Base-by-base conservation (phyloP, 2,113 vertebrate species). In the Dicerorhinus sumatrensis region DNA sequence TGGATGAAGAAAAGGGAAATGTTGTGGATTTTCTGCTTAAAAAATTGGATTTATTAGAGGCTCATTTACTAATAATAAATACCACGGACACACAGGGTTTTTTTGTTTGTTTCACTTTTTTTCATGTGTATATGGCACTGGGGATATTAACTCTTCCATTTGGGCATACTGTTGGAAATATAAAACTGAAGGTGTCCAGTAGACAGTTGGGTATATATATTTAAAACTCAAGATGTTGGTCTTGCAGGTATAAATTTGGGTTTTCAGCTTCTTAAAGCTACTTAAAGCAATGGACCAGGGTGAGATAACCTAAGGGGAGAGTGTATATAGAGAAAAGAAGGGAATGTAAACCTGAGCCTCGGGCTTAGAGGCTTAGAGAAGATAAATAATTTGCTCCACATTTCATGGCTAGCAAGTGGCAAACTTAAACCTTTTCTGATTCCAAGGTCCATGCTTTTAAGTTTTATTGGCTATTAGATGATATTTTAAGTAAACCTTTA, bases 401-500 rank as follows among this genome's bases (percentile, higher is more conserved):
- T 79, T 73, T 69, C 2, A 20, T 63, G 46, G 21, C 62, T 60
- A 54, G 42, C 70, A 39, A 86, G 21, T 79, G 27, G 31, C 62
- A 92, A 95, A 86, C 62, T 48, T 70, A 91, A 96, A 76, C 51
- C 12, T 2, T 54, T 14, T 62, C 79, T 93, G 51, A 91, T 70
- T 56, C 39, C 76, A 73, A 51, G 42, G 5, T 8, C 17, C 1
- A 3, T 46, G 9, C 36, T 82, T 95, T 82, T 46, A 58, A 93
- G 58, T 91, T 65, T 96, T 82, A 77, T 73, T 62, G 7, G 13
- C 48, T 96, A 56, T 51, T 76, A 73, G 14, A 86, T 89, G 39
- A 27, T 76, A 77, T 89, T 84, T 94, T 97, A 95, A 81, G 63
- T 29, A 25, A 82, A 14, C 21, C 92, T 85, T 86, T 51, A 91